Conservation (phyloP, 2,797 vertebrate species). For the Rhinoraja longicauda region DNA sequence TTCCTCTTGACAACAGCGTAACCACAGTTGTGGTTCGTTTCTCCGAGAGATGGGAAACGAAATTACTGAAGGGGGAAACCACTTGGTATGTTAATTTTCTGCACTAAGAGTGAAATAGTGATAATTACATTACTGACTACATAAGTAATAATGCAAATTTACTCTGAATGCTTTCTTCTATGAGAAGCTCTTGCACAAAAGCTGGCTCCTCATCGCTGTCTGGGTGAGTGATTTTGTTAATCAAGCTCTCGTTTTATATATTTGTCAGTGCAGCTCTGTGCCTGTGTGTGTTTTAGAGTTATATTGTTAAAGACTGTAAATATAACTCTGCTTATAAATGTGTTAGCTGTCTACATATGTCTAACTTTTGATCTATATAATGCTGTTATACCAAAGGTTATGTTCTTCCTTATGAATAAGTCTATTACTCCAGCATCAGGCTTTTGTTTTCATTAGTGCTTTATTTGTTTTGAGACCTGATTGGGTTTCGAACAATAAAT, state of each 20-base stretch:
- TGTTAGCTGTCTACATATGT: background rate
- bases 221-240: slow-evolving; percentile 54
- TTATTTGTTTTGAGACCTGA: background rate
- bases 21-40: slow-evolving; percentile 44
- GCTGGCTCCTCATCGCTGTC: slow-evolving; percentile 43
- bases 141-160: slow-evolving; percentile 53
- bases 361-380: background rate
- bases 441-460: background rate
- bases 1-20: rapidly evolving
- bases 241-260: slow-evolving; percentile 39
- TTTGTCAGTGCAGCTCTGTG: background rate
- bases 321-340: background rate
- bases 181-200: slow-evolving; percentile 44
- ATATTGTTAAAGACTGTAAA: background rate
- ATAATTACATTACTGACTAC: slow-evolving; percentile 56
- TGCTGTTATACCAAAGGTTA: background rate
- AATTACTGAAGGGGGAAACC: slow-evolving; percentile 46
- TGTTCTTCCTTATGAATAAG: background rate
- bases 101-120: slow-evolving; percentile 48
- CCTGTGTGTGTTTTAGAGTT: background rate
- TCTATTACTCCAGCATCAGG: background rate
- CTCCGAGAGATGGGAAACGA: slow-evolving; percentile 50
- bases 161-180: slow-evolving; percentile 44
- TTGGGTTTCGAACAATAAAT: background rate
- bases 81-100: slow-evolving; percentile 48